Evolutionary conservation across 2,113 vertebrate species (phyloP).

Genomic region (Cranoglanis bouderius): DNA sequence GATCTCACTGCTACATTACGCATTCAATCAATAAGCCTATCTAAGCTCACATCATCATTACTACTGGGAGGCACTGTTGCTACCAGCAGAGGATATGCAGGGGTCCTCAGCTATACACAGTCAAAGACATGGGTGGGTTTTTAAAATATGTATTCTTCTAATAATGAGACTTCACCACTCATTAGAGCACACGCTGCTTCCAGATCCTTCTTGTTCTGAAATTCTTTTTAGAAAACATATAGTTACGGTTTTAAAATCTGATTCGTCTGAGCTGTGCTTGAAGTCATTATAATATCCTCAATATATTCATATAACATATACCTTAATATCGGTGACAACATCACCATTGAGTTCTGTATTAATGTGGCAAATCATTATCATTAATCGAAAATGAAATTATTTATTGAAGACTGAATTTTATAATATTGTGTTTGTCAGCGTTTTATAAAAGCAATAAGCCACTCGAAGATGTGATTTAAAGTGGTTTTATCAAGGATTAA

Average conservation of each 20-base stretch:
- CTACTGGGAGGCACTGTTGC: slow-evolving; percentile 17
- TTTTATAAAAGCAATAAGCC: neutral
- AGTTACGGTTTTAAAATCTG: neutral
- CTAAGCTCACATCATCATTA: slow-evolving; percentile 45
- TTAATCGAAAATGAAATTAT: neutral
- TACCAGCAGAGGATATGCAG: slow-evolving; percentile 16
- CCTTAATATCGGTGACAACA: neutral
- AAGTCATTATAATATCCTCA: neutral
- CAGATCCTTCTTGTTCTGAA: neutral
- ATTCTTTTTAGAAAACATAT: neutral
- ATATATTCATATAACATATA: neutral
- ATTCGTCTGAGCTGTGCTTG: neutral
- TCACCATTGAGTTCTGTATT: neutral
- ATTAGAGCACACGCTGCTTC: neutral
- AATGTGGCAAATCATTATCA: neutral
- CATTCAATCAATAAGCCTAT: slow-evolving; percentile 46
- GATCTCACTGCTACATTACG: slow-evolving; percentile 21
- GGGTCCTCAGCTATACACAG: slow-evolving; percentile 27
- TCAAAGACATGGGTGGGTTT: neutral
- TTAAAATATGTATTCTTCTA: slow-evolving; percentile 10
- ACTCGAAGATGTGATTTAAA: too few relatives aligned
- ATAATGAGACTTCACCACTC: neutral
- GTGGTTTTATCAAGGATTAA: neutral
- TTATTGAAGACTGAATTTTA: neutral
- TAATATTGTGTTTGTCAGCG: neutral